These are phyloP conservation scores for Globia sparganii DNA, from an alignment of 2,888 invertebrate species.

Conservation along the genomic window DNA sequence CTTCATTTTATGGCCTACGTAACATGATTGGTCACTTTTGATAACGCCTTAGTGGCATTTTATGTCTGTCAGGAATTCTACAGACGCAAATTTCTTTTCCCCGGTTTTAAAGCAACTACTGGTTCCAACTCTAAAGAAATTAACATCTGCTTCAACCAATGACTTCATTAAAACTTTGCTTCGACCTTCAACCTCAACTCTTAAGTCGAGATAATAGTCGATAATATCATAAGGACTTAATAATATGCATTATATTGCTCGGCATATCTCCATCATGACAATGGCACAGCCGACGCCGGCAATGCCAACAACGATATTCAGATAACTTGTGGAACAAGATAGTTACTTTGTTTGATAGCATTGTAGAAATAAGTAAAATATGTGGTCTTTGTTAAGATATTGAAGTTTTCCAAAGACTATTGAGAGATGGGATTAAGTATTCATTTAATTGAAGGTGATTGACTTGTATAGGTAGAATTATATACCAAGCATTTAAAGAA, in stretches of 20 bases:
- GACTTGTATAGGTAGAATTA: neutral
- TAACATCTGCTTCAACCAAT: neutral
- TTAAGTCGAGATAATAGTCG: conserved; percentile 9
- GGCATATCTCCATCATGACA: conserved; percentile 47
- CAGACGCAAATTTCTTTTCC: neutral
- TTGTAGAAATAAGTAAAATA: conserved; percentile 5
- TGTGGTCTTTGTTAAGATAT: conserved; percentile 1
- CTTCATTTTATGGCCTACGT: conserved; percentile 29
- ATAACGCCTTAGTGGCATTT: conserved; percentile 16
- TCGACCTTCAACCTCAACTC: conserved; percentile 29
- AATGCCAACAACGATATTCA: conserved; percentile 47
- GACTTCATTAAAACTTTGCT: conserved; percentile 10
- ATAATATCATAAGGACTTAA: conserved; percentile 45
- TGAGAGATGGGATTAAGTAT: neutral
- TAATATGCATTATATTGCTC: conserved; percentile 48
- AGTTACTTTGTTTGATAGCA: conserved; percentile 20
- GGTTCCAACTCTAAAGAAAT: neutral
- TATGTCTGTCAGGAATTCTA: conserved; percentile 10
- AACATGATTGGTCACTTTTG: conserved; percentile 43
- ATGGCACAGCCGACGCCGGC: conserved; percentile 25
- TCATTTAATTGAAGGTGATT: neutral
- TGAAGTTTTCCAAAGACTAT: conserved; percentile 11
- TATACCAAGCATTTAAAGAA: neutral
- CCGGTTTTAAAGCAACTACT: neutral
- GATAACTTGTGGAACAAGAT: conserved; percentile 29